Evolutionary conservation across 2,113 vertebrate species (phyloP).

Genomic region (Sander vitreus): DNA sequence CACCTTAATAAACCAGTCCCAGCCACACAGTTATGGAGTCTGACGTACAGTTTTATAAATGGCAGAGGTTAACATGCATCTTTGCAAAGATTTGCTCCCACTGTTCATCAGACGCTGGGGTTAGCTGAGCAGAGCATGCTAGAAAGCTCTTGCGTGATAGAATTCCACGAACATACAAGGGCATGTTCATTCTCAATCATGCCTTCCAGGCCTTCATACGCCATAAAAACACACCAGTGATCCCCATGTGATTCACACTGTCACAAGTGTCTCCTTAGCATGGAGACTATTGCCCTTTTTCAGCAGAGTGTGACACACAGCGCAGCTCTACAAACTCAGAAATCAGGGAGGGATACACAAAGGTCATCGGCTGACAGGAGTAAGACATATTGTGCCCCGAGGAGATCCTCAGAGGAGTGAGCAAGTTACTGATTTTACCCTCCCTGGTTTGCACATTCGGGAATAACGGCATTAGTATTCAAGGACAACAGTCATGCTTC

Average conservation of each 20-base stretch:
- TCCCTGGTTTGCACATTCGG: conserved; percentile 34
- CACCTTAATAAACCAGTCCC: conserved; percentile 72
- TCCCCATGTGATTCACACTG: conserved; percentile 44
- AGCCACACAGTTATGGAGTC: conserved; percentile 41
- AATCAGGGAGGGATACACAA: conserved; percentile 74
- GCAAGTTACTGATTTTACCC: conserved; percentile 66
- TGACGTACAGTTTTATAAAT: conserved; percentile 51
- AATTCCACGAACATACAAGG: conserved; percentile 44
- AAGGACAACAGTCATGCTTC: conserved; percentile 70
- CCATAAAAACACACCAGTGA: conserved; percentile 31
- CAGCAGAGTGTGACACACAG: conserved; percentile 57
- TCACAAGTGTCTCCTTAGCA: conserved; percentile 67
- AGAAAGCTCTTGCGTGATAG: conserved; percentile 15
- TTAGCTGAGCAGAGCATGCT: conserved; percentile 20
- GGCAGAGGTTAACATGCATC: conserved; percentile 71
- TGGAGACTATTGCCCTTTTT: conserved; percentile 68
- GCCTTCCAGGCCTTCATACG: conserved; percentile 35
- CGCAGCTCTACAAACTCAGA: conserved; percentile 68
- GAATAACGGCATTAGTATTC: conserved; percentile 65
- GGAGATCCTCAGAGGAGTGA: conserved; percentile 72
- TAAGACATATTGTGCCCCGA: conserved; percentile 75
- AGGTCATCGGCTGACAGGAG: conserved; percentile 78
- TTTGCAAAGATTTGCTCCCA: conserved; percentile 42
- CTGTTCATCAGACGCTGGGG: conserved; percentile 50
- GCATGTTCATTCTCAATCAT: conserved; percentile 22